Percentiles rank a stretch among this genome's conserved stretches.
Conservation (phyloP, 2,113 vertebrate genomes). For the Ornithorhynchus anatinus region DNA sequence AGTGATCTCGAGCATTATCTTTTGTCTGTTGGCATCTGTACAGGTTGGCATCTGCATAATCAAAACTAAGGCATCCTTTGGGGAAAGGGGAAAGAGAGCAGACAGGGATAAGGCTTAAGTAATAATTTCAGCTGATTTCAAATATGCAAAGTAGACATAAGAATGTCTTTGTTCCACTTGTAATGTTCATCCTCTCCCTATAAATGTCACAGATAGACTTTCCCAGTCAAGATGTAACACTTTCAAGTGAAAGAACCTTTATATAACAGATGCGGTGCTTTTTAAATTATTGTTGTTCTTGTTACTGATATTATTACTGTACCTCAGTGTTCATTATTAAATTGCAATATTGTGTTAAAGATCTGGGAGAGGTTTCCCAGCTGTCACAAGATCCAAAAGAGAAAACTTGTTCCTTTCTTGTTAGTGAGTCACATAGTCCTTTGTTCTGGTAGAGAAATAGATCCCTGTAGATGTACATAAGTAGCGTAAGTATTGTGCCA, state of each 20-base stretch:
- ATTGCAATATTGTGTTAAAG: constrained; percentile 65
- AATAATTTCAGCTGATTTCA: neutral
- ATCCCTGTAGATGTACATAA: constrained; percentile 67
- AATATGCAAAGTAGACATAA: neutral
- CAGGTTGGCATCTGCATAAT: neutral
- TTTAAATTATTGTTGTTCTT: constrained; percentile 48
- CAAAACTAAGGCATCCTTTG: neutral
- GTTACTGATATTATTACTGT: constrained; percentile 59
- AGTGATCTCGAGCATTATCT: too few species aligned
- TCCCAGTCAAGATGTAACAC: constrained; percentile 73
- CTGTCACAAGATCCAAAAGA: constrained; percentile 60
- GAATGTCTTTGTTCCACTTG: neutral
- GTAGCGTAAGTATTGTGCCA: constrained; percentile 67
- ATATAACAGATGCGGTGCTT: constrained; percentile 70
- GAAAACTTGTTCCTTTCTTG: constrained; percentile 67
- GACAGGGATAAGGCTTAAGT: neutral
- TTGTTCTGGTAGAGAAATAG: constrained; percentile 65
- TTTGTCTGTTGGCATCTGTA: neutral
- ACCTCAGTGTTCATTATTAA: constrained; percentile 66
- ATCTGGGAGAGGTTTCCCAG: constrained; percentile 56
- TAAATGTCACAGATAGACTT: constrained; percentile 17
- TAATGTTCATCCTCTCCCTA: neutral
- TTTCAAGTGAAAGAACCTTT: constrained; percentile 68
- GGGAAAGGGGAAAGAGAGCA: neutral
- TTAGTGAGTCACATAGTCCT: constrained; percentile 67